Percentiles rank a stretch among this genome's conserved stretches.
These are phyloP conservation scores for Drosophila nasuta DNA, from an alignment of 1,140 invertebrate species.

Conservation along the genomic window DNA sequence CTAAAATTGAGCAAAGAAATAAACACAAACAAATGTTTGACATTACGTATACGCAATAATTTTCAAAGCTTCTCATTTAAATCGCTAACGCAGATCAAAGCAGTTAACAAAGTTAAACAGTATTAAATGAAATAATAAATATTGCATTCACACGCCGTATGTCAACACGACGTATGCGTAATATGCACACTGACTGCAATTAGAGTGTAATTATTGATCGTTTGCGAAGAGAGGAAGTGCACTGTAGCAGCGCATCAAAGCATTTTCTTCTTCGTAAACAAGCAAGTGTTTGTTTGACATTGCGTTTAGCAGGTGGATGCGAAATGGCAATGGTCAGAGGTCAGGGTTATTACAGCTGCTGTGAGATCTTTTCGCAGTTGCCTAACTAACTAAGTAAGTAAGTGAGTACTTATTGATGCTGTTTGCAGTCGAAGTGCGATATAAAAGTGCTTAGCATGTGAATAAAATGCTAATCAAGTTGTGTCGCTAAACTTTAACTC, in stretches of 20 bases:
- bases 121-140: too few species aligned
- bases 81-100: too few species aligned
- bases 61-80: not conserved
- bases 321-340: slow-evolving; percentile 1
- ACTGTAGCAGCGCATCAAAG: not conserved
- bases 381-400: not conserved
- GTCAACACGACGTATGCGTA: not conserved
- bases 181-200: slow-evolving; percentile 14
- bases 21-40: not conserved
- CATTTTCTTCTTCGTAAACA: not conserved
- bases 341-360: slow-evolving; percentile 16
- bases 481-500: not conserved
- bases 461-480: slow-evolving; percentile 31
- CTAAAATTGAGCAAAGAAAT: not conserved
- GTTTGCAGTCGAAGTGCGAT: slow-evolving; percentile 13
- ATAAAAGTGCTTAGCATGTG: slow-evolving; percentile 28
- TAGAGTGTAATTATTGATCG: slow-evolving; percentile 12
- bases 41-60: not conserved
- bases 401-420: not conserved
- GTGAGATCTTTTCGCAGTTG: not conserved
- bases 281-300: not conserved
- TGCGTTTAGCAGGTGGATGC: slow-evolving; percentile 20
- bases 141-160: too few species aligned
- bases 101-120: too few species aligned
- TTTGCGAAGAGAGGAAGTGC: not conserved